A percentile compares a stretch with the other conserved stretches of the same genome.
phyloP scores from a whole-genome alignment of 2,888 invertebrate genomes.

The Dasysyrphus tricinctus region DNA sequence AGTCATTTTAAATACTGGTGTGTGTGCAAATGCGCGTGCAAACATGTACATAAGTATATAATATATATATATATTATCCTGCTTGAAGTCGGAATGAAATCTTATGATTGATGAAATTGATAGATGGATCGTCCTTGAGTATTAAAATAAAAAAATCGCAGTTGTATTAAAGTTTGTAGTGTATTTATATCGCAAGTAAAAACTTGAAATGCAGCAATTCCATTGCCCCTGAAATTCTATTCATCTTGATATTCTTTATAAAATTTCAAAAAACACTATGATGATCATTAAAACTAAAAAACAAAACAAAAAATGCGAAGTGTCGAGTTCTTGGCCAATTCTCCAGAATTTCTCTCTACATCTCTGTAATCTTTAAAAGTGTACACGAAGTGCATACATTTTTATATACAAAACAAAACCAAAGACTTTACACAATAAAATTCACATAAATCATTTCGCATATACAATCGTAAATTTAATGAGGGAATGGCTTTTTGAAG shows the following conservation, averaged over 20 bases:
- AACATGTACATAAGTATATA: too few relatives aligned
- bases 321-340: conserved; percentile 39
- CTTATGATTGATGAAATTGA: too few relatives aligned
- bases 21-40: too few relatives aligned
- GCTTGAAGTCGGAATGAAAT: too few relatives aligned
- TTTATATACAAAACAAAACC: conserved; percentile 36
- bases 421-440: conserved; percentile 53
- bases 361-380: conserved; percentile 41
- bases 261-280: background rate
- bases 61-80: too few relatives aligned
- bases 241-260: background rate
- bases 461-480: conserved; percentile 55
- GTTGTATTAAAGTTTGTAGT: too few relatives aligned
- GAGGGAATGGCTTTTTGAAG: conserved; percentile 47
- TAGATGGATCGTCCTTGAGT: too few relatives aligned
- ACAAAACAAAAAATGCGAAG: conserved; percentile 23
- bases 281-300: conserved; percentile 32
- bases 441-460: conserved; percentile 70
- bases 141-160: too few relatives aligned
- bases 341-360: conserved; percentile 31
- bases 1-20: too few relatives aligned
- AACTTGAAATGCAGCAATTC: background rate
- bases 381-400: conserved; percentile 20
- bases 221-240: background rate
- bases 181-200: background rate